Evolutionary conservation across 2,113 vertebrate genomes (phyloP).

Genomic region (Gobius niger): DNA sequence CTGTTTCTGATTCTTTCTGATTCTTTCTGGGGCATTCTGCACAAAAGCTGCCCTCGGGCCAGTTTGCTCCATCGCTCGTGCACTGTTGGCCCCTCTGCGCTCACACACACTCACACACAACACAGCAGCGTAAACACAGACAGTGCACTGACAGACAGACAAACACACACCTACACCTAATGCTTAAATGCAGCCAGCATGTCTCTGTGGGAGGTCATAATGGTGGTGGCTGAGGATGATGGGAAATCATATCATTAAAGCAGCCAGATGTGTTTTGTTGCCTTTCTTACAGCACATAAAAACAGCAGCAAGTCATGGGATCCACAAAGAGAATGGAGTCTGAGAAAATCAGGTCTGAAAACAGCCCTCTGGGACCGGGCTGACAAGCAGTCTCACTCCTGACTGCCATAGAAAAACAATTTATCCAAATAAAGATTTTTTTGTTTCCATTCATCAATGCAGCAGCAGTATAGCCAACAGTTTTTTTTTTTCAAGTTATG

Average conservation of each 20-base stretch:
- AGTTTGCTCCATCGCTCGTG: constrained; percentile 46
- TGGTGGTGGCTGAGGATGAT: constrained; percentile 74
- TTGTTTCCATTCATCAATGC: constrained; percentile 52
- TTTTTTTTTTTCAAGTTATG: constrained; percentile 37
- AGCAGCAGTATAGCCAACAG: constrained; percentile 47
- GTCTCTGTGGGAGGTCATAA: constrained; percentile 75
- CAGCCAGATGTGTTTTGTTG: constrained; percentile 75
- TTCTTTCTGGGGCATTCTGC: constrained; percentile 54
- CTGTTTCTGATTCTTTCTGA: constrained; percentile 25
- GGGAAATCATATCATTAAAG: constrained; percentile 78
- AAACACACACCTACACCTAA: constrained; percentile 63
- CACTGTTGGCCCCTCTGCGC: constrained; percentile 56
- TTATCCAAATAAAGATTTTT: constrained; percentile 63
- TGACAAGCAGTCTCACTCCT: constrained; percentile 70
- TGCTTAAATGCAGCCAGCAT: constrained; percentile 72
- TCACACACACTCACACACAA: constrained; percentile 45
- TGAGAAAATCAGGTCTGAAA: constrained; percentile 69
- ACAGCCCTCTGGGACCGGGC: constrained; percentile 66
- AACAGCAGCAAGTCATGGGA: constrained; percentile 72
- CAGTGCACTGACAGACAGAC: constrained; percentile 41
- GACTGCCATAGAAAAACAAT: constrained; percentile 72
- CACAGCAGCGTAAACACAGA: constrained; percentile 43
- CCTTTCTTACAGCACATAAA: constrained; percentile 69
- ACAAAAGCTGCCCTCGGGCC: constrained; percentile 65
- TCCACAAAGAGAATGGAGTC: constrained; percentile 53